Conservation (phyloP, 2,888 invertebrate genomes). For the Caenorhabditis sp. region DNA sequence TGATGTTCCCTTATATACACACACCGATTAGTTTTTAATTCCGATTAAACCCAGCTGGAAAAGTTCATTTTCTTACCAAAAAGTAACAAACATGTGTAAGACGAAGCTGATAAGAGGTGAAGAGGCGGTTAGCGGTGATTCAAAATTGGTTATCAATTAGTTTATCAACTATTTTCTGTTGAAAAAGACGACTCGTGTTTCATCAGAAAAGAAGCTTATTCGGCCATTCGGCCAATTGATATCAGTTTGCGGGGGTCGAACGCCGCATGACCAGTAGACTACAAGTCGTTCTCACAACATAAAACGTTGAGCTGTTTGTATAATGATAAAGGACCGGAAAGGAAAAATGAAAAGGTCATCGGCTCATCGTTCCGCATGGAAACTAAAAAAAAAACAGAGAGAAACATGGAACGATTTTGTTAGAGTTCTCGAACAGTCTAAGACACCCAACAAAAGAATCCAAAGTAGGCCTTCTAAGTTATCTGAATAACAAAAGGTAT, state of each 20-base stretch:
- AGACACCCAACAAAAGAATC: too few species aligned
- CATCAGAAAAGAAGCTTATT: conserved; percentile 47
- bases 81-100: conserved; percentile 15
- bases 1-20: conserved; percentile 1
- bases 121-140: not conserved
- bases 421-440: too few species aligned
- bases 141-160: conserved; percentile 1
- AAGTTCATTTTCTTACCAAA: conserved; percentile 37
- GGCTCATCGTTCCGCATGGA: not conserved
- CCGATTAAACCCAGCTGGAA: conserved; percentile 32
- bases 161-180: conserved; percentile 17
- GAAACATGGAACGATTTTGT: too few species aligned
- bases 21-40: not conserved
- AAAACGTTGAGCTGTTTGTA: not conserved
- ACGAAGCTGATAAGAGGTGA: conserved; percentile 32
- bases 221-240: conserved; percentile 15
- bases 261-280: not conserved
- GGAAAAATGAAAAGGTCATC: not conserved
- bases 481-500: too few species aligned
- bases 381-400: too few species aligned
- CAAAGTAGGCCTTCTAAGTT: too few species aligned
- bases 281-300: not conserved
- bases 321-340: not conserved
- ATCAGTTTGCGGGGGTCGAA: conserved; percentile 1
- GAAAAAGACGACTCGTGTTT: conserved; percentile 47